These are phyloP conservation scores for Junonia oenone DNA, from an alignment of 2,888 invertebrate genomes.

Conservation along the genomic window DNA sequence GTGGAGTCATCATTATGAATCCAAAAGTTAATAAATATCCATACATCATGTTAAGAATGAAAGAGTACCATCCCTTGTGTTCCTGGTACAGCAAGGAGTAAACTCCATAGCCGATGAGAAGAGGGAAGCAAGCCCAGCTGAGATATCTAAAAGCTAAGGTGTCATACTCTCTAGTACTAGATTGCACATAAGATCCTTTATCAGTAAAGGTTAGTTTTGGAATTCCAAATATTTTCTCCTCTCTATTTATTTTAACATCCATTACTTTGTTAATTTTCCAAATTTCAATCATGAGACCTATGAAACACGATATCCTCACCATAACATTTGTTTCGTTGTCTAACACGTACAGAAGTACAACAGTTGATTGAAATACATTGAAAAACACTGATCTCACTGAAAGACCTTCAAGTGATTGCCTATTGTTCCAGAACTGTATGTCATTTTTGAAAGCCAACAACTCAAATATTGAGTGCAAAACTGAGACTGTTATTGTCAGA, in stretches of 20 bases:
- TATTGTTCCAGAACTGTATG: constrained; percentile 99
- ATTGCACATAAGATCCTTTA: constrained; percentile 97
- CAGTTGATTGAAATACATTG: constrained; percentile 97
- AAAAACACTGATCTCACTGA: constrained; percentile 99
- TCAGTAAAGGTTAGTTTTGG: constrained; percentile 91
- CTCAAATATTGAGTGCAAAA: constrained; percentile 98
- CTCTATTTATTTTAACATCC: constrained; percentile 88
- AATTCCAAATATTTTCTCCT: constrained; percentile 87
- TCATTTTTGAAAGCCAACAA: constrained; percentile 99
- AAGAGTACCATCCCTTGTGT: constrained; percentile 99
- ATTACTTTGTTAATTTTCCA: constrained; percentile 98
- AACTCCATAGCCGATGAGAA: constrained; percentile 94
- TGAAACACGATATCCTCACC: constrained; percentile 94
- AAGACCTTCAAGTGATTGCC: constrained; percentile 97
- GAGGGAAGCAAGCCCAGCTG: constrained; percentile 96
- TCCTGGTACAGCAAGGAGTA: constrained; percentile 97
- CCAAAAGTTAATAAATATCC: constrained; percentile 99
- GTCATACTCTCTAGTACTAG: constrained; percentile 96
- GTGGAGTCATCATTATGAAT: constrained; percentile 99
- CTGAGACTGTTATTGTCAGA: constrained; percentile 93
- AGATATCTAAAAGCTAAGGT: constrained; percentile 97
- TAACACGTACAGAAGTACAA: constrained; percentile 96
- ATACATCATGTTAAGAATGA: constrained; percentile 96
- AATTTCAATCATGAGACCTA: constrained; percentile 96
- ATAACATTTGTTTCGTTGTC: constrained; percentile 99